Conservation (phyloP, 2,113 vertebrate species). For the Bubalus kerabau region DNA sequence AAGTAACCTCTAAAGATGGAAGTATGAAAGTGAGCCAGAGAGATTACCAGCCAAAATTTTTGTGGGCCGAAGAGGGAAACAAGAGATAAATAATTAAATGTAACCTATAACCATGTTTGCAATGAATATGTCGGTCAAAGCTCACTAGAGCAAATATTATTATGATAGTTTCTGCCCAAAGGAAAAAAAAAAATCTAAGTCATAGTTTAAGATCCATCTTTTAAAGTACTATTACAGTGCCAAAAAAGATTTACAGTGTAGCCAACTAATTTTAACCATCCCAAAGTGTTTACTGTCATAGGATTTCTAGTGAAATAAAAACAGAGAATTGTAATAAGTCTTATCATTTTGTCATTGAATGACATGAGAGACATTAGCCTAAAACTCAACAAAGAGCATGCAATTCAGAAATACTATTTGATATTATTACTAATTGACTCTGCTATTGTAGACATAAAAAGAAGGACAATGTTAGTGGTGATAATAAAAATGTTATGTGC, state of each 20-base stretch:
- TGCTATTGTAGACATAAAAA: neutral
- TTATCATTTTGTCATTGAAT: neutral
- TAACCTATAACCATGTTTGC: neutral
- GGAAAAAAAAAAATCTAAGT: neutral
- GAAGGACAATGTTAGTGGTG: neutral
- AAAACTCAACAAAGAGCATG: neutral
- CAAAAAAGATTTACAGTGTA: neutral
- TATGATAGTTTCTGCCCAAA: neutral
- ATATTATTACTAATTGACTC: neutral
- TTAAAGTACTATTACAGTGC: neutral
- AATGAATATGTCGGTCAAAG: neutral
- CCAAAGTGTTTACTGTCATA: neutral
- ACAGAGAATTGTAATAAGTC: neutral
- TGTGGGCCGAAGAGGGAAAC: neutral
- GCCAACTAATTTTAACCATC: neutral
- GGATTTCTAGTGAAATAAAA: neutral
- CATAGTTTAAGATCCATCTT: neutral
- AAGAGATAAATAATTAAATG: neutral
- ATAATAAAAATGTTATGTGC: neutral
- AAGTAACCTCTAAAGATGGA: neutral
- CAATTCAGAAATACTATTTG: neutral
- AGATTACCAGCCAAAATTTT: neutral
- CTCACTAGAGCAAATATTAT: neutral
- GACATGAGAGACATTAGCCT: neutral
- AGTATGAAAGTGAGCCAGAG: neutral